Conservation (phyloP, 1,140 invertebrate species). For the Acromyrmex charruanus region DNA sequence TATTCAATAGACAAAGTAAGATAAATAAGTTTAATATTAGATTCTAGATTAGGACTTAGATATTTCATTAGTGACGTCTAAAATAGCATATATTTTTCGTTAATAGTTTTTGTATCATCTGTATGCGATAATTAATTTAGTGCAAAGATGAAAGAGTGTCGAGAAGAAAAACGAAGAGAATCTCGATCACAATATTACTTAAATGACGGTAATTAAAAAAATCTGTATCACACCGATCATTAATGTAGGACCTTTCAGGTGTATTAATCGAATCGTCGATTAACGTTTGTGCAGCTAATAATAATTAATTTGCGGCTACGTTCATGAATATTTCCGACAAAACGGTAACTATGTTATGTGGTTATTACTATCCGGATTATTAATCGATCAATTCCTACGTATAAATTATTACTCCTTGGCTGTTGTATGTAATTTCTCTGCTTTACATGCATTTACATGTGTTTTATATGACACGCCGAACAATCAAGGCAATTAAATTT, state of each 20-base stretch:
- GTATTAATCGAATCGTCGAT: constrained; percentile 58
- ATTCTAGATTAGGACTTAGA: background rate
- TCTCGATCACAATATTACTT: constrained; percentile 14
- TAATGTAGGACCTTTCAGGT: constrained; percentile 46
- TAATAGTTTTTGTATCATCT: background rate
- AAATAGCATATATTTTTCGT: background rate
- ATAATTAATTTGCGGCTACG: constrained; percentile 60
- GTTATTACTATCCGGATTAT: constrained; percentile 47
- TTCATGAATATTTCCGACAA: constrained; percentile 46
- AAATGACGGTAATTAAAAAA: constrained; percentile 53
- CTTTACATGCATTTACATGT: constrained; percentile 43
- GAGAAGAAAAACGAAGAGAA: too few relatives aligned
- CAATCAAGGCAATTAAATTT: background rate
- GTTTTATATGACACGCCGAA: constrained; percentile 33
- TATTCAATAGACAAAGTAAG: background rate
- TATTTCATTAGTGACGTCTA: background rate
- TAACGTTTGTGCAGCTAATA: constrained; percentile 51
- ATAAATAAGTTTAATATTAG: background rate
- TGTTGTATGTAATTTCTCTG: constrained; percentile 10
- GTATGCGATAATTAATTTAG: constrained; percentile 26
- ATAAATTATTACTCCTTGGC: constrained; percentile 50
- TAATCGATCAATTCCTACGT: constrained; percentile 50
- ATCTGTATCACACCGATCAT: constrained; percentile 57
- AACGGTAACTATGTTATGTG: constrained; percentile 52
- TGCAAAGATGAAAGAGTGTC: background rate